These are phyloP conservation scores for Ormyrus rosae DNA, from an alignment of 2,888 invertebrate genomes.

Conservation along the genomic window DNA sequence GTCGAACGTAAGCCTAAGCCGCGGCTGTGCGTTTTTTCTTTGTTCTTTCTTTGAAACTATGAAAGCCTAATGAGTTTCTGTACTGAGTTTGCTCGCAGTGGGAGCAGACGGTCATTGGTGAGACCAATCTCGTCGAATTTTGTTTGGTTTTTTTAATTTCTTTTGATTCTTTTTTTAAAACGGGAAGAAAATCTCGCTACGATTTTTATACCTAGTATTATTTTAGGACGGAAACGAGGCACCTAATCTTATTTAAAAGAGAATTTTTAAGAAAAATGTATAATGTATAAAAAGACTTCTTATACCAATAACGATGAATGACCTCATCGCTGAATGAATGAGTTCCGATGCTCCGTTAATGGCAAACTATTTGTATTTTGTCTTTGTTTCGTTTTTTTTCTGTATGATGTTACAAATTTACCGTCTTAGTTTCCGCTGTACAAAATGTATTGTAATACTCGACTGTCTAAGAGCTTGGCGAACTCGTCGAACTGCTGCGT, in stretches of 20 bases:
- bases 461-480: slow-evolving; percentile 23
- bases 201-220: slow-evolving; percentile 56
- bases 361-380: slow-evolving; percentile 13
- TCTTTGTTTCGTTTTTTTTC: neutral
- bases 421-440: slow-evolving; percentile 38
- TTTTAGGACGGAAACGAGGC: slow-evolving; percentile 34
- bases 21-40: slow-evolving; percentile 48
- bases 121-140: slow-evolving; percentile 18
- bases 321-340: slow-evolving; percentile 11
- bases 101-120: slow-evolving; percentile 33
- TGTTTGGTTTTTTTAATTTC: neutral
- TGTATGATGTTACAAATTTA: slow-evolving; percentile 33
- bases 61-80: slow-evolving; percentile 51
- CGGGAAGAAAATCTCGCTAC: slow-evolving; percentile 23
- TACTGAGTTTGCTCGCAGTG: slow-evolving; percentile 45
- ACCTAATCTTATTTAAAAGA: slow-evolving; percentile 47
- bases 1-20: slow-evolving; percentile 69
- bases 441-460: slow-evolving; percentile 42
- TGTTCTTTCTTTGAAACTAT: slow-evolving; percentile 27
- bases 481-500: slow-evolving; percentile 41
- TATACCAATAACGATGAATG: slow-evolving; percentile 18
- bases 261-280: slow-evolving; percentile 45
- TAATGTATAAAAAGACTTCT: slow-evolving; percentile 39
- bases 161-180: slow-evolving; percentile 20
- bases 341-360: slow-evolving; percentile 24